Conservation (phyloP, 1,140 invertebrate genomes). For the Dreissena polymorpha region DNA sequence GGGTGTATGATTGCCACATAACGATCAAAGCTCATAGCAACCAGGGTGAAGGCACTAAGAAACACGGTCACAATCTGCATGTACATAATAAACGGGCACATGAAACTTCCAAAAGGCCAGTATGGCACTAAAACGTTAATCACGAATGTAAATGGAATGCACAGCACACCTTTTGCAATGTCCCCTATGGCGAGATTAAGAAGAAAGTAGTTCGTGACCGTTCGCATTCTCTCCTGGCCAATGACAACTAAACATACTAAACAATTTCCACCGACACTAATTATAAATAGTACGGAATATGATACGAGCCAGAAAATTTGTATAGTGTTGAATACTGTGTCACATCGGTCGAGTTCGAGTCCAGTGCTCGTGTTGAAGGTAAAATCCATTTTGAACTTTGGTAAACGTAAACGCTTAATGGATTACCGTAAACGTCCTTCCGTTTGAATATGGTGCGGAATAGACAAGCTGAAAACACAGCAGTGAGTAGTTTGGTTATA, state of each 20-base stretch:
- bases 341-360: background rate
- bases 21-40: conserved; percentile 97
- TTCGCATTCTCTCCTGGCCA: conserved; percentile 91
- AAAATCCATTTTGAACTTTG: too few species aligned
- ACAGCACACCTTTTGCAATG: conserved; percentile 46
- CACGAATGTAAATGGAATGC: conserved; percentile 73
- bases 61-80: conserved; percentile 96
- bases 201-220: conserved; percentile 97
- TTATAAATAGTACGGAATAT: conserved; percentile 60
- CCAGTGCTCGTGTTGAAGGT: too few species aligned
- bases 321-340: conserved; percentile 8
- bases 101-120: conserved; percentile 94
- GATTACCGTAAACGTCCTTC: too few species aligned
- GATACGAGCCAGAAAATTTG: conserved; percentile 58
- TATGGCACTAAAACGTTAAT: conserved; percentile 90
- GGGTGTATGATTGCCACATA: conserved; percentile 96
- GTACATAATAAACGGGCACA: conserved; percentile 92
- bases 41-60: conserved; percentile 94
- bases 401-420: too few species aligned
- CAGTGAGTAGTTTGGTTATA: too few species aligned
- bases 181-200: conserved; percentile 97
- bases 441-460: too few species aligned
- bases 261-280: conserved; percentile 88
- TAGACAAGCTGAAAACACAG: too few species aligned
- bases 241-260: conserved; percentile 93